Evolutionary conservation across 2,888 invertebrate species (phyloP), one percentile per base, ranked within the genome.

Genomic region (Ametastegia equiseti): DNA sequence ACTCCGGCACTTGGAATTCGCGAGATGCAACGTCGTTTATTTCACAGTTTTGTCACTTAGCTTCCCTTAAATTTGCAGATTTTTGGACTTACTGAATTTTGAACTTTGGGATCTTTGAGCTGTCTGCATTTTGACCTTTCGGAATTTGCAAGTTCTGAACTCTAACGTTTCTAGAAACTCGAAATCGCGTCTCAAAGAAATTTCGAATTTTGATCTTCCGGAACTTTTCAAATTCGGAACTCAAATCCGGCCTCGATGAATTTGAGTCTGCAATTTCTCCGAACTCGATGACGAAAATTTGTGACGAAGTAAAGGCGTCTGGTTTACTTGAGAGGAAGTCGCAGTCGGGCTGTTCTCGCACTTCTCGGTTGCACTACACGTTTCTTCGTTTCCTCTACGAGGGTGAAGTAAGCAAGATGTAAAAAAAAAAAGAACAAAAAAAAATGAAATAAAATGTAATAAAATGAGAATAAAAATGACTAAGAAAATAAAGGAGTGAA

Each of bases 401-500:
- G 71, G 47, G 71, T 23, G 13, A 7, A n/a, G n/a, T n/a, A 2
- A 47, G 47, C 33, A 30, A 47, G 30, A 42, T 23, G 27, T 27
- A 30, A 13, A 30, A 36, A 23, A 13, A 27, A 69, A 23, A 13
- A 33, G 27, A 45, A 45, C 9, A 36, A 15, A 30, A 50, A 23
- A 36, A 50, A 15, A 33, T 19, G 5, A 54, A 15, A n/a, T n/a
- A 54, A 27, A 54, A 45, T 2, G 11, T 11, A 23, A 67, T 67
- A 47, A 36, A 27, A 19, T 19, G 50, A 54, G 11, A 75, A 33
- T 23, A 45, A 54, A 54, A 33, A 19, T 67, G 67, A 36, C 50
- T 54, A 60, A 63, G 78, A 45, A 78, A 42, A 57, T 42, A 78
- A 63, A 78, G 78, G 78, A 39, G 60, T 78, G 57, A 60, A 57